phyloP scores from a whole-genome alignment of 2,888 invertebrate species.

The Stegana nigrithorax region DNA sequence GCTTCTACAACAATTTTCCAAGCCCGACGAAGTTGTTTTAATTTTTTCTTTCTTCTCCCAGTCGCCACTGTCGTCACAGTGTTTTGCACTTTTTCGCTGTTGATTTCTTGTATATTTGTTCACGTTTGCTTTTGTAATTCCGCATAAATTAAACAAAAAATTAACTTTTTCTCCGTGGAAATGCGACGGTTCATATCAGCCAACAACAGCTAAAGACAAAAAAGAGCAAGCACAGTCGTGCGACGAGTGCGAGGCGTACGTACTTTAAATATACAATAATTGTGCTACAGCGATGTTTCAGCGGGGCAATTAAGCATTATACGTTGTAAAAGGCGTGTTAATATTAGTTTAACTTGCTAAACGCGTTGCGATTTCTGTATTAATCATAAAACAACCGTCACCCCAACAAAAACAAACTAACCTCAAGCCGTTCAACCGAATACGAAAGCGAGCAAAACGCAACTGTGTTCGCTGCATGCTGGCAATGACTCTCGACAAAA shows the following conservation, averaged over 20 bases:
- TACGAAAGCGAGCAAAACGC: no score
- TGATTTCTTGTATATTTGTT: slow-evolving; percentile 30
- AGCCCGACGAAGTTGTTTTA: no score
- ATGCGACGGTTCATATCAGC: no score
- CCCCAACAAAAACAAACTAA: not conserved
- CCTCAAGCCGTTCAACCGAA: no score
- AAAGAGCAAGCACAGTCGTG: not conserved
- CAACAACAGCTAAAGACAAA: not conserved
- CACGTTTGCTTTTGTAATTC: slow-evolving; percentile 41
- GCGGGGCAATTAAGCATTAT: not conserved
- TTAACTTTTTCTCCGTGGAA: slow-evolving; percentile 42
- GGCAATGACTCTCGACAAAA: no score
- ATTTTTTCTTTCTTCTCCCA: slow-evolving; percentile 11
- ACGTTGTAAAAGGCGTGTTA: not conserved
- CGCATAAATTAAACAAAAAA: slow-evolving; percentile 47
- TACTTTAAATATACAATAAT: no score
- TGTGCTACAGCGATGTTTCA: no score
- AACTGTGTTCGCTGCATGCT: no score
- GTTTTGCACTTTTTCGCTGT: slow-evolving; percentile 36
- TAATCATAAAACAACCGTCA: not conserved
- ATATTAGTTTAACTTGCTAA: not conserved
- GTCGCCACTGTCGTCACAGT: slow-evolving; percentile 20
- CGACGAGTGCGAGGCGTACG: no score
- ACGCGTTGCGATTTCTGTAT: slow-evolving; percentile 26
- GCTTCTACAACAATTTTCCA: slow-evolving; percentile 22